Conservation (phyloP, 2,797 vertebrate species). For the Meriones psammophilus region DNA sequence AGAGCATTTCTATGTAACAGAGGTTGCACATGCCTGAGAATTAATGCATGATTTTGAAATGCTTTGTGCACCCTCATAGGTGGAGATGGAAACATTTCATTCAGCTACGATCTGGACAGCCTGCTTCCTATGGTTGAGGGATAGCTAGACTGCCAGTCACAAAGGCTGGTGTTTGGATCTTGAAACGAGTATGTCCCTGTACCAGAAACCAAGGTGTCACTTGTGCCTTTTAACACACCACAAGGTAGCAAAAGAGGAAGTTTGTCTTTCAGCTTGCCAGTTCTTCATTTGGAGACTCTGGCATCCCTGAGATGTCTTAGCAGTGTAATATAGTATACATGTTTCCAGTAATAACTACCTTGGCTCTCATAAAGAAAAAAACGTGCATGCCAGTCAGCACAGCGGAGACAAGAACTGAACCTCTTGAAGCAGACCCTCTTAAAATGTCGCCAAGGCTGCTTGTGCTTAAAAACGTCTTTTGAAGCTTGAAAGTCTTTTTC, state of each 20-base stretch:
- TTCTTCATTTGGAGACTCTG: background rate
- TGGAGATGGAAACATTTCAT: background rate
- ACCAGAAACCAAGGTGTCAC: background rate
- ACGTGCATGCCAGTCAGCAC: background rate
- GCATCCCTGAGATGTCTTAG: background rate
- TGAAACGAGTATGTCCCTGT: background rate
- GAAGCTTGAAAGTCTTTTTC: constrained; percentile 55
- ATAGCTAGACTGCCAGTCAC: background rate
- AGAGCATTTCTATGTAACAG: background rate
- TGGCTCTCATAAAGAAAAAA: constrained; percentile 12
- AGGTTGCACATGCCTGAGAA: background rate
- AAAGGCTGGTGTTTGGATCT: background rate
- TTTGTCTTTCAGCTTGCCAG: background rate
- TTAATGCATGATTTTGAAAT: background rate
- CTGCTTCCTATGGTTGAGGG: background rate
- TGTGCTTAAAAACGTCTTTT: constrained; percentile 21
- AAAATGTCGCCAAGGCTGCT: constrained; percentile 47
- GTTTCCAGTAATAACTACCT: background rate
- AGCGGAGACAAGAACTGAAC: background rate
- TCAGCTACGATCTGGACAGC: background rate
- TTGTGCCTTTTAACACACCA: background rate
- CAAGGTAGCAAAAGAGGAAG: background rate
- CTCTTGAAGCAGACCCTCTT: constrained; percentile 55
- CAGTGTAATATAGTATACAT: background rate
- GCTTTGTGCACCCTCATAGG: background rate